Evolutionary conservation across 2,888 invertebrate genomes (phyloP), one percentile per base, ranked within the genome.

Genomic region (Dysmachus trigonus): DNA sequence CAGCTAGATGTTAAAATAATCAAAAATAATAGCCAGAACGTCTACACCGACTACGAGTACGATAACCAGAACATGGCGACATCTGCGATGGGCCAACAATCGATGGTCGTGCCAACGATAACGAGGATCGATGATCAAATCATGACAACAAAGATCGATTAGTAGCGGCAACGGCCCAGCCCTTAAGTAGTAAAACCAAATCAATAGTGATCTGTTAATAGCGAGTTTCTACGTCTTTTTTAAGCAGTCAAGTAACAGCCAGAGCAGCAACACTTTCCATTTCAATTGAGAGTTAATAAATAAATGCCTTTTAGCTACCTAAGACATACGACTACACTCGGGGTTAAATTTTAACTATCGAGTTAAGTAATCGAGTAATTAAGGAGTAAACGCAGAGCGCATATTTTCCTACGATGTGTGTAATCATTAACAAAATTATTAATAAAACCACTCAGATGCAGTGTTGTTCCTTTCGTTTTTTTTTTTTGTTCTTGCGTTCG

Each of bases 121-220:
- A 47, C 74, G 1, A 53, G 85, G 62, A 77, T 85, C 41, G 89
- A 89, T 10, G 91, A 90, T 82, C 90, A 90, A 87, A 89, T 89
- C 77, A 91, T 91, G 90, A 92, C 91, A 74, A 91, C 91, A 22
- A 92, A 91, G 89, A 92, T 91, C 88, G 92, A 92, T 90, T 92
- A 92, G 91, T 91, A 53, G 35, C 18, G 27, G 35, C 73, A 73
- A 31, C 7, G 41, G 10, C 33, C 33, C 33, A 33, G 33, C 33
- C 18, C 3, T 7, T 53, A 53, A 53, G 15, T 53, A 53, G 18
- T 8, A n/a, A 53, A 13, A 71, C 27, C 35, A 35, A 73, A 73
- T 3, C 27, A 73, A 73, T 73, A 62, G 27, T 27, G 27, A n/a
- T 73, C 30, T 79, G 51, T 79, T 79, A 47, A 51, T 79, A 79